Evolutionary conservation across 2,113 vertebrate species (phyloP).

Genomic region (Hirundichthys speculiger): DNA sequence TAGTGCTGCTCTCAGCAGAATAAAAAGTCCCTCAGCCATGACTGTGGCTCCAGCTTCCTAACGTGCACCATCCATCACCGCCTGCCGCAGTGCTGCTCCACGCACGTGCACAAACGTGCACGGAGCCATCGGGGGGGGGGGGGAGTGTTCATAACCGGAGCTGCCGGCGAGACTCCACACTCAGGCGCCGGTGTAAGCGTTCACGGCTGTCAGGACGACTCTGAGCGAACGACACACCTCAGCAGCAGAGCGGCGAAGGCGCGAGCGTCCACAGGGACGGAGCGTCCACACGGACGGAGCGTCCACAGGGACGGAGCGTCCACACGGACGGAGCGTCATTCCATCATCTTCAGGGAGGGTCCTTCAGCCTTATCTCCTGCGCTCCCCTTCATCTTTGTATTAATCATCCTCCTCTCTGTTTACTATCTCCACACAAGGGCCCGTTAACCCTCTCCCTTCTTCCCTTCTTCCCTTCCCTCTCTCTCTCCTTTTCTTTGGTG

Average conservation of each 20-base stretch:
- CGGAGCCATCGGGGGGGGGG: constrained; percentile 52
- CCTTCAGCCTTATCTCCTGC: constrained; percentile 62
- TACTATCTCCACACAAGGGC: constrained; percentile 53
- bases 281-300: too few species aligned
- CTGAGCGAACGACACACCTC: constrained; percentile 22
- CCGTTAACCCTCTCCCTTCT: constrained; percentile 14
- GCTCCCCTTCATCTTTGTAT: constrained; percentile 49
- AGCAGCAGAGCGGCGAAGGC: constrained; percentile 23
- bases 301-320: too few species aligned
- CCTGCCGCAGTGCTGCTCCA: constrained; percentile 79
- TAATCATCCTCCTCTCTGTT: constrained; percentile 59
- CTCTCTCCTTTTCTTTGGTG: neutral
- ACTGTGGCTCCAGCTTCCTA: constrained; percentile 80
- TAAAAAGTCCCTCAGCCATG: constrained; percentile 79
- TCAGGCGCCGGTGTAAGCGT: too few species aligned
- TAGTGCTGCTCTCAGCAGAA: constrained; percentile 81
- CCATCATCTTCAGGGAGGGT: constrained; percentile 52
- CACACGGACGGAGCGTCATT: too few species aligned
- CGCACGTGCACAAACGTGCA: constrained; percentile 27
- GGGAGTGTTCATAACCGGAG: constrained; percentile 55
- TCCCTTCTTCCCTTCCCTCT: too few species aligned
- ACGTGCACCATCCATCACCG: constrained; percentile 80
- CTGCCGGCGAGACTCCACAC: constrained; percentile 46
- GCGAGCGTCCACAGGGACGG: too few species aligned
- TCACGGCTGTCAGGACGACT: constrained; percentile 34